Base-by-base conservation (phyloP, 2,113 vertebrate species). In the Megaceryle torquata region DNA sequence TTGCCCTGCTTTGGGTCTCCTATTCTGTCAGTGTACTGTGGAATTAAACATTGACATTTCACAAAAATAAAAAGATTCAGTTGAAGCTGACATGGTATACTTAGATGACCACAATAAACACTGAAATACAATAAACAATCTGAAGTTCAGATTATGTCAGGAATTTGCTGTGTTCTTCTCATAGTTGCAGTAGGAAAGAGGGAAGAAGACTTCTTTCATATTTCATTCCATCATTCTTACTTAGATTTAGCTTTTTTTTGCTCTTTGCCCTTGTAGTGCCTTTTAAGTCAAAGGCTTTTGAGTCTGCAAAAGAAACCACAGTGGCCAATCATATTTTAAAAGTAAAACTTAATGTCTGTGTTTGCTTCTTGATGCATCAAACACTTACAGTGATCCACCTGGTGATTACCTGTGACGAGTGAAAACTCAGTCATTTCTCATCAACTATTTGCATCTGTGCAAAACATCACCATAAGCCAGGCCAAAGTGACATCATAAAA, bases 31-130 rank as follows among this genome's bases (percentile, higher is more conserved):
- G 44, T 9, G 50, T 22, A 6, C 61, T 37, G 53, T 41, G 81
- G 93, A 93, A 90, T 75, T 86, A 68, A 90, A 75, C 80, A 61
- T 0, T 86, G 86, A 61, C 60, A 78, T 92, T 95, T 89, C 83
- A 68, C 60, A 37, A 26, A 26, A 64, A 26, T 15, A 80, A 65
- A 88, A 88, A 31, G 44, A 48, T 28, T 54, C 64, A 67, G 72
- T 82, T 78, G 76, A 72, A 75, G 88, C 76, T 90, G 79, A 35
- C 71, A 24, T 57, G 53, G 75, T 67, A 35, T 37, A 53, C 85
- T 75, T 81, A 61, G 35, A 75, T 24, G 53, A 37, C 64, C 51
- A 43, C 2, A 3, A 69, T 54, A 93, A 96, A 94, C 29, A 74
- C 44, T 82, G 50, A 63, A 53, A 61, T 57, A 59, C 56, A 67